A percentile compares a stretch with the other conserved stretches of the same genome.
These are phyloP conservation scores for Callinectes sapidus DNA, from an alignment of 2,888 invertebrate genomes.

Conservation along the genomic window DNA sequence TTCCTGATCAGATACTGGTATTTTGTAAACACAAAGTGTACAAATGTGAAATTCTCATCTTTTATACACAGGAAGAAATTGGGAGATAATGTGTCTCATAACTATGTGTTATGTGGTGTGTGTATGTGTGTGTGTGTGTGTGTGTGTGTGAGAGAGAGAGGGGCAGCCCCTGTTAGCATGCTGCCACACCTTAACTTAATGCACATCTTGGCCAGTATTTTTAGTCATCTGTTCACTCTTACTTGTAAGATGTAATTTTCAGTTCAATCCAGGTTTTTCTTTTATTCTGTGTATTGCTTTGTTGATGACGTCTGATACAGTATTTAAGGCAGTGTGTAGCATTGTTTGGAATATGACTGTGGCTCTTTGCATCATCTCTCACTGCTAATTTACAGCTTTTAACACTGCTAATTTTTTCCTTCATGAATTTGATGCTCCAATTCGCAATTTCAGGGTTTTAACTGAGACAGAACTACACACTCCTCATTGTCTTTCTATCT, in stretches of 20 bases:
- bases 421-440: not conserved
- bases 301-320: conserved; percentile 20
- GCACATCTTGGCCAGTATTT: conserved; percentile 36
- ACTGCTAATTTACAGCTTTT: conserved; percentile 11
- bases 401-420: not conserved
- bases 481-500: conserved; percentile 28
- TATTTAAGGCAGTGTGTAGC: conserved; percentile 7
- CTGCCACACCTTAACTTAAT: not conserved
- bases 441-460: not conserved
- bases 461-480: not conserved
- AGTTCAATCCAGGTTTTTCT: not conserved
- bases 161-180: not conserved
- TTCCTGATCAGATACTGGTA: not conserved
- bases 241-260: conserved; percentile 3
- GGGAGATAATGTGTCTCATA: not conserved
- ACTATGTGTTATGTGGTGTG: conserved; percentile 7
- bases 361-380: conserved; percentile 33
- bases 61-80: not conserved
- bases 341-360: not conserved
- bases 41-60: not conserved
- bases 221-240: conserved; percentile 32
- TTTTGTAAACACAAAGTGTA: conserved; percentile 23
- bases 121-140: conserved; percentile 31
- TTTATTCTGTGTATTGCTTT: not conserved
- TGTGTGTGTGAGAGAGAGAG: not conserved